Evolutionary conservation across 1,140 invertebrate species (phyloP).

Genomic region (Rhynchophorus ferrugineus): DNA sequence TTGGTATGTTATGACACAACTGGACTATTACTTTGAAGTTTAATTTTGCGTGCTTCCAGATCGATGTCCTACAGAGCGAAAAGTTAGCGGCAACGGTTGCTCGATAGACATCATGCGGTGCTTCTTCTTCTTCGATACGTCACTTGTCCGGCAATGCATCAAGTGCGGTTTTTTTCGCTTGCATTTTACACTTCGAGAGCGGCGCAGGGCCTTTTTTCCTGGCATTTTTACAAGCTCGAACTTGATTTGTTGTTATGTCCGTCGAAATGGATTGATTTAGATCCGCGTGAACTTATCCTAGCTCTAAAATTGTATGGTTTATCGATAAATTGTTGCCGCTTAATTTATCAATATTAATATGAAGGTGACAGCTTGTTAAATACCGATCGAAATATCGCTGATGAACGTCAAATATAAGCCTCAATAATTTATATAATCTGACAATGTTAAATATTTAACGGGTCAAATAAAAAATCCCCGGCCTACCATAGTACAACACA

Average conservation of each 20-base stretch:
- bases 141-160: not conserved
- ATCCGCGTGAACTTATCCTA: not conserved
- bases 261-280: not conserved
- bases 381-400: too few relatives aligned
- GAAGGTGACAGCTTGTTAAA: too few relatives aligned
- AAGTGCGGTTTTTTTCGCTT: not conserved
- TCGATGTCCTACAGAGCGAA: conserved; percentile 11
- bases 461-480: too few relatives aligned
- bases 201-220: not conserved
- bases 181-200: not conserved
- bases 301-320: too few relatives aligned
- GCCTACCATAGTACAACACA: too few relatives aligned
- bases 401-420: too few relatives aligned
- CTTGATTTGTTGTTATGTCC: not conserved
- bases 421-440: too few relatives aligned
- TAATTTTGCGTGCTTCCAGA: conserved; percentile 8
- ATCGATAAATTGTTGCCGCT: too few relatives aligned
- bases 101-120: conserved; percentile 8
- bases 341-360: too few relatives aligned
- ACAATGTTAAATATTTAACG: too few relatives aligned
- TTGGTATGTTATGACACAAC: conserved; percentile 10
- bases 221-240: not conserved
- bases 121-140: conserved; percentile 2
- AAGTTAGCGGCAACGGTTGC: conserved; percentile 2
- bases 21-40: conserved; percentile 8